Percentiles rank a stretch among this genome's conserved stretches.
These are phyloP conservation scores for Labroides dimidiatus DNA, from an alignment of 2,797 vertebrate species.

Conservation along the genomic window DNA sequence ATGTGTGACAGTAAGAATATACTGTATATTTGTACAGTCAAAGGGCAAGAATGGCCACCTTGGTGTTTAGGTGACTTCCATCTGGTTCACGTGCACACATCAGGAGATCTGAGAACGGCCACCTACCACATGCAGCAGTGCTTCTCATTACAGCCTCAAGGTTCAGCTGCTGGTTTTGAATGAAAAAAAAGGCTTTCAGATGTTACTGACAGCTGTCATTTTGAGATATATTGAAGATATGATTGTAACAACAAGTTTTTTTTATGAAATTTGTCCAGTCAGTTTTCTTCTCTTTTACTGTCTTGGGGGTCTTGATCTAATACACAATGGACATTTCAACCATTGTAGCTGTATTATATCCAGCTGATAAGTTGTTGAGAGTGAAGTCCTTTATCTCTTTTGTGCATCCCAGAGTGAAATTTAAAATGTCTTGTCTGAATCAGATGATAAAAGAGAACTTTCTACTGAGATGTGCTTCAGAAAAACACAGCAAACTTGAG, in stretches of 20 bases:
- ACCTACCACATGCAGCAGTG: slow-evolving; percentile 36
- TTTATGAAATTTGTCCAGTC: slow-evolving; percentile 22
- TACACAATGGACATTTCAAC: neutral
- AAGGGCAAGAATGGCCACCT: slow-evolving; percentile 62
- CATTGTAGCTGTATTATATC: neutral
- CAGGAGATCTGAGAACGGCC: slow-evolving; percentile 54
- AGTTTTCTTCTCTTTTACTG: slow-evolving; percentile 9
- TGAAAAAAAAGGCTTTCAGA: neutral
- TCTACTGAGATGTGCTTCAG: neutral
- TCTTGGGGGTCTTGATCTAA: slow-evolving; percentile 8
- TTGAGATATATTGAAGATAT: slow-evolving; percentile 11
- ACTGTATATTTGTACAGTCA: slow-evolving; percentile 20
- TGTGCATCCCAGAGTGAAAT: slow-evolving; percentile 11
- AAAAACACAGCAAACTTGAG: neutral
- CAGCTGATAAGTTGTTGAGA: slow-evolving; percentile 7
- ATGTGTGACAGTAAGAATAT: neutral
- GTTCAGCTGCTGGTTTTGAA: slow-evolving; percentile 23
- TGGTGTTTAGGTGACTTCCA: slow-evolving; percentile 60
- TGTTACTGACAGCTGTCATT: slow-evolving; percentile 18
- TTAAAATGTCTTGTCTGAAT: neutral
- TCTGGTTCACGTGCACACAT: slow-evolving; percentile 62
- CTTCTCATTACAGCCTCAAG: slow-evolving; percentile 26
- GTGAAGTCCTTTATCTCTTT: slow-evolving; percentile 3
- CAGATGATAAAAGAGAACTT: slow-evolving; percentile 2
- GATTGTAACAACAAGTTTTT: slow-evolving; percentile 16